Base-by-base conservation (phyloP, 2,888 invertebrate genomes). In the Protodeltote pygarga region DNA sequence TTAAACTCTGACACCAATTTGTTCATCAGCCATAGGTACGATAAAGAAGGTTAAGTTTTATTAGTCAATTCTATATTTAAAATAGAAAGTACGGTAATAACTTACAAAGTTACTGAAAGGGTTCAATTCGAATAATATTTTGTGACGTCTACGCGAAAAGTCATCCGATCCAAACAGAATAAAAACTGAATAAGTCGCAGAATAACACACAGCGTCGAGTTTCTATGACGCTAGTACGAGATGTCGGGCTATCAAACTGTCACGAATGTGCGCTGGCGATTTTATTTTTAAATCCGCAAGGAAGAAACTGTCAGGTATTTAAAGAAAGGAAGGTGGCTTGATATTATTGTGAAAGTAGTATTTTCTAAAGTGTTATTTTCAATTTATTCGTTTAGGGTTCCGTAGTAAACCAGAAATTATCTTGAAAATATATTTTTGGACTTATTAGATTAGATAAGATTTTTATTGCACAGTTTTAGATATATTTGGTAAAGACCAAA, bases 181-280 rank as follows among this genome's bases (percentile, higher is more conserved):
- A 38, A 46, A 61, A 61, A 46, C 34, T 38, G 41, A 32, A 54
- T 61, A 42, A 38, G 27, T 38, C 38, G 6, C 27, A 15, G 9
- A 37, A 41, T 60, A 59, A 61, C 34, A 53, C 46, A 46, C 62
- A 53, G 34, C 34, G 24, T 46, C 23, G 25, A 13, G 45, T 60
- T 46, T 27, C 37, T 13, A 38, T 46, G 46, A 38, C 33, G 40
- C 40, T 37, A 41, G 40, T 53, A 10, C n/a, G n/a, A n/a, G 34
- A 53, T 41, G 40, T 53, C 46, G 19, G 17, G 33, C 40, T 61
- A 52, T 41, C 40, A 59, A 58, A 46, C 28, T 40, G 40, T 46
- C 54, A 34, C 25, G 37, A 38, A 45, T 40, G 33, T 46, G 40
- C 34, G 21, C 45, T 29, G 25, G 23, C 14, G 11, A 53, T 53